Evolutionary conservation across 1,140 invertebrate species (phyloP).

Genomic region (Copidosoma floridanum): DNA sequence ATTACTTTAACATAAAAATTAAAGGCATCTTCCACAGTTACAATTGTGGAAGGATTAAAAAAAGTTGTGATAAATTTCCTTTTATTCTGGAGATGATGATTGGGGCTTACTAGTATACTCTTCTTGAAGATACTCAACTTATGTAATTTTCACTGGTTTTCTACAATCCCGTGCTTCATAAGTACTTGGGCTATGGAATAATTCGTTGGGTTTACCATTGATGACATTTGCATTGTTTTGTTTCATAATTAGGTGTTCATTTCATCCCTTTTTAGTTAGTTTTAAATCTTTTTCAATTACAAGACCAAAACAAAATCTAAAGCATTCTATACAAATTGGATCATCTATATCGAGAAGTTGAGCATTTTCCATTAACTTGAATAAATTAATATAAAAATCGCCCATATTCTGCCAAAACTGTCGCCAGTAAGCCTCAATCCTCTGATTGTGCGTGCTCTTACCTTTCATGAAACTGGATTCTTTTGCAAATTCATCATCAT

Average conservation of each 20-base stretch:
- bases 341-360: background rate
- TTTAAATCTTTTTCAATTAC: conserved; percentile 5
- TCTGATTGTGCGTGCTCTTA: too few species aligned
- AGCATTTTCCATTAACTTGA: conserved; percentile 5
- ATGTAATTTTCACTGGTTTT: background rate
- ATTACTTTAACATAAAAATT: background rate
- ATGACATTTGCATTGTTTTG: background rate
- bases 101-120: background rate
- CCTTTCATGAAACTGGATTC: conserved; percentile 7
- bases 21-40: background rate
- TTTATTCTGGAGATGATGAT: background rate
- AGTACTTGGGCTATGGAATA: background rate
- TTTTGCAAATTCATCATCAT: conserved; percentile 1
- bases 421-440: conserved; percentile 3
- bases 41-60: background rate
- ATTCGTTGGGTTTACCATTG: background rate
- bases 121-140: background rate
- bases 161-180: background rate
- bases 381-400: conserved; percentile 7
- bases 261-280: background rate
- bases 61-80: background rate
- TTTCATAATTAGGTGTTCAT: background rate
- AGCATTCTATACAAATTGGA: conserved; percentile 3
- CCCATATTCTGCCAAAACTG: background rate
- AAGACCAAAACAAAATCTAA: conserved; percentile 5